Percentiles rank a stretch among this genome's conserved stretches.
phyloP scores from a whole-genome alignment of 2,797 vertebrate species.

The Neomorphus geoffroyi region DNA sequence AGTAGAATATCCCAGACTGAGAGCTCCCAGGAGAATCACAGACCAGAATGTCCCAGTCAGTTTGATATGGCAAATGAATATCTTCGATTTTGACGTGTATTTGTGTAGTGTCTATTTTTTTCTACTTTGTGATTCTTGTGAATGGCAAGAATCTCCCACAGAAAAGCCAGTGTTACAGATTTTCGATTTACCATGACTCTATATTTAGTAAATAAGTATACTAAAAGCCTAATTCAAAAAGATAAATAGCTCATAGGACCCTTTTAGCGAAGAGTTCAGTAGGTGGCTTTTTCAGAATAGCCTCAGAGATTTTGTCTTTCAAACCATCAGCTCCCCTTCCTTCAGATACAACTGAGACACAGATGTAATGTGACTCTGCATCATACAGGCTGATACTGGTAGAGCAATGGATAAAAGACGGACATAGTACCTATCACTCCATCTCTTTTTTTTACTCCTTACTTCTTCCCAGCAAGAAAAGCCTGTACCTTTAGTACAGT shows the following conservation, averaged over 20 bases:
- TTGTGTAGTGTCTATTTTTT: not conserved
- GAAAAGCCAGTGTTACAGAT: not conserved
- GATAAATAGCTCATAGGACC: not conserved
- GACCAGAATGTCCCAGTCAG: not conserved
- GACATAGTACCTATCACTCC: accelerated
- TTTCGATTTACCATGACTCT: not conserved
- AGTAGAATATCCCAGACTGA: not conserved
- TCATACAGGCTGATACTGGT: not conserved
- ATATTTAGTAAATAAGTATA: not conserved
- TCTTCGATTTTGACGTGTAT: not conserved
- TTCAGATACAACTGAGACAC: not conserved
- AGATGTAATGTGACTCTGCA: not conserved
- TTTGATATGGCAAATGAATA: not conserved
- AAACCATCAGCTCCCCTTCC: not conserved
- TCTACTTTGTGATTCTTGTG: not conserved
- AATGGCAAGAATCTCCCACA: not conserved
- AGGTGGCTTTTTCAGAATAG: not conserved
- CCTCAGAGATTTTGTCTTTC: not conserved
- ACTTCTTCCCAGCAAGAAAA: not conserved
- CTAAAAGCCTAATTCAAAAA: not conserved
- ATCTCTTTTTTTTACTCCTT: not conserved
- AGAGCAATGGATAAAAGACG: not conserved
- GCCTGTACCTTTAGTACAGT: not conserved
- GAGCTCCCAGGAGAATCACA: not conserved
- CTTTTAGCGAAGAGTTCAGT: not conserved